Conservation (phyloP, 37 sponge, comb jelly and placozoan species). For the Chondrosia reniformis region DNA sequence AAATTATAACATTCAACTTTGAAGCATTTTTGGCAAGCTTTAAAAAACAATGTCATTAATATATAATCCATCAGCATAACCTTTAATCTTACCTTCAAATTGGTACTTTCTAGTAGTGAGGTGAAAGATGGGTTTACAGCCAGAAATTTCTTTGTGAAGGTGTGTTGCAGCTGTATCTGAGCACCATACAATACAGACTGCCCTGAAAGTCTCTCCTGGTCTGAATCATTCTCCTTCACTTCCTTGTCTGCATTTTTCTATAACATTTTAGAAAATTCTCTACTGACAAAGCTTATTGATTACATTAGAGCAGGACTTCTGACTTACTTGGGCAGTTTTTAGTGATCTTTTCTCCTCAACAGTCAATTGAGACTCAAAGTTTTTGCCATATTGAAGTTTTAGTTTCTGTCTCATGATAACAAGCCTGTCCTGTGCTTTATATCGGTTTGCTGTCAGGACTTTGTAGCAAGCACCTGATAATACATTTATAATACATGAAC, state of each 20-base stretch:
- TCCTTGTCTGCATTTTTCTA: conserved; percentile 48
- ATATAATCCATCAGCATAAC: too few species aligned
- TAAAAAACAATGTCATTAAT: too few species aligned
- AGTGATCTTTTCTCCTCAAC: too few species aligned
- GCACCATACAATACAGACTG: conserved; percentile 48
- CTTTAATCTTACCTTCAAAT: conserved; percentile 48
- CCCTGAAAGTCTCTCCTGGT: conserved; percentile 42
- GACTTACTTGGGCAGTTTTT: too few species aligned
- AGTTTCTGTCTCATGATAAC: conserved; percentile 17
- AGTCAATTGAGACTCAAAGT: too few species aligned
- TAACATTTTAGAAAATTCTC: neutral
- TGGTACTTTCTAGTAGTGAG: conserved; percentile 52
- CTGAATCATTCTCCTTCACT: conserved; percentile 33
- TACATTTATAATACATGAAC: neutral
- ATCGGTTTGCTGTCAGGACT: conserved; percentile 60
- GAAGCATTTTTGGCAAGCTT: too few species aligned
- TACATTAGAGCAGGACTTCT: neutral
- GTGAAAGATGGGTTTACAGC: conserved; percentile 41
- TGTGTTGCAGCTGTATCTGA: conserved; percentile 43
- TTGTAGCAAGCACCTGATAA: conserved; percentile 64
- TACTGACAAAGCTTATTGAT: neutral
- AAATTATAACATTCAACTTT: too few species aligned
- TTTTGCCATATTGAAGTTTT: too few species aligned
- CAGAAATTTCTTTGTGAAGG: conserved; percentile 35
- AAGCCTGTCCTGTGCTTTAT: conserved; percentile 34